These are phyloP conservation scores for Rhynchopsitta pachyrhyncha DNA, from an alignment of 2,113 vertebrate species.

Conservation along the genomic window DNA sequence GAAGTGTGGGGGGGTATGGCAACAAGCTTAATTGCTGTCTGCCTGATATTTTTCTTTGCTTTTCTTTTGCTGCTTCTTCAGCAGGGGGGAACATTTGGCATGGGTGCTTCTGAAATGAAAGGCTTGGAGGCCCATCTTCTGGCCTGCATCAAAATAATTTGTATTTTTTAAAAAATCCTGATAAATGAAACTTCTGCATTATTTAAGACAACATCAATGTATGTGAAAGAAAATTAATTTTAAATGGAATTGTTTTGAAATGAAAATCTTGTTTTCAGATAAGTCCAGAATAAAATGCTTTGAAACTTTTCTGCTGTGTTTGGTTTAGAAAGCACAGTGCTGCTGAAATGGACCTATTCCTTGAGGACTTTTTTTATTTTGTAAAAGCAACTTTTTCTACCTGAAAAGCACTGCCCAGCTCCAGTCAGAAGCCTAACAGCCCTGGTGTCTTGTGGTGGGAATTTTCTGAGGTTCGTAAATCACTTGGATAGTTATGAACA, in stretches of 20 bases:
- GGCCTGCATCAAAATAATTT: not conserved
- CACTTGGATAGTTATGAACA: not conserved
- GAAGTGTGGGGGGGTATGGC: not conserved
- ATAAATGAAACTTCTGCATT: not conserved
- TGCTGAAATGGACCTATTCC: not conserved
- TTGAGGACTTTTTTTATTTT: not conserved
- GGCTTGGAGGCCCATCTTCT: not conserved
- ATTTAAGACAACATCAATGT: not conserved
- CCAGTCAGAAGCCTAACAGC: not conserved
- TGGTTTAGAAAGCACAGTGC: not conserved
- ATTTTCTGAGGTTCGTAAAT: slow-evolving; percentile 16
- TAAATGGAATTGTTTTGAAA: not conserved
- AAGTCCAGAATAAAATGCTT: not conserved
- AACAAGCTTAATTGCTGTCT: not conserved
- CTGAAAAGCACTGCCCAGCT: not conserved
- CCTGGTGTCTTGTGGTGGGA: not conserved
- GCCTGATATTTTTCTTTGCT: not conserved
- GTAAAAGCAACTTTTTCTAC: not conserved
- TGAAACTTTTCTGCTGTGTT: not conserved
- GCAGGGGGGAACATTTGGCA: not conserved
- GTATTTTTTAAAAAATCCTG: not conserved
- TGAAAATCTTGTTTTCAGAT: not conserved
- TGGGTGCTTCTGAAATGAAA: not conserved
- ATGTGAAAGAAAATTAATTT: not conserved
- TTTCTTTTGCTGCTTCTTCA: slow-evolving; percentile 4